phyloP scores from a whole-genome alignment of 2,888 invertebrate species.

The Rosalia funebris region DNA sequence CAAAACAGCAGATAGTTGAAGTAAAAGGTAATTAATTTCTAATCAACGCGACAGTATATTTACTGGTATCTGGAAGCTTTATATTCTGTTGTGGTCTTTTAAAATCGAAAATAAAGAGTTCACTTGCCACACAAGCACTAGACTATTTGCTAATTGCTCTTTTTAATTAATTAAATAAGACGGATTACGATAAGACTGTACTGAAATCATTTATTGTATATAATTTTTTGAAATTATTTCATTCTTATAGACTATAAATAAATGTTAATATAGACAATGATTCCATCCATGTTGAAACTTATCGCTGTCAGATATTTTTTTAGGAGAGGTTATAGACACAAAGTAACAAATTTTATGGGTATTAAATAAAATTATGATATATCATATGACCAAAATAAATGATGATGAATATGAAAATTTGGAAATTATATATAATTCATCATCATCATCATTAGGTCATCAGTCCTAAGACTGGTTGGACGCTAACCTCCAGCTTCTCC shows the following conservation, averaged over 20 bases:
- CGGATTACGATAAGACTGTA: slow-evolving; percentile 13
- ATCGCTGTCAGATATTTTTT: neutral
- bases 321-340: too few relatives aligned
- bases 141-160: slow-evolving; percentile 9
- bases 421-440: too few relatives aligned
- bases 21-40: slow-evolving; percentile 34
- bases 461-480: too few relatives aligned
- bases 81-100: neutral
- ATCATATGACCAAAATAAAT: too few relatives aligned
- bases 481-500: too few relatives aligned
- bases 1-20: slow-evolving; percentile 27
- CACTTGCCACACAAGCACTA: slow-evolving; percentile 24
- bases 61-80: slow-evolving; percentile 7
- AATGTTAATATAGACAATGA: neutral
- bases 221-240: slow-evolving; percentile 10
- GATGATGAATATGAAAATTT: too few relatives aligned
- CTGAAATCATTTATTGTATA: slow-evolving; percentile 11
- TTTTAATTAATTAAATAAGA: slow-evolving; percentile 23
- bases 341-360: too few relatives aligned
- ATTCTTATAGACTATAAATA: neutral
- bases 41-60: slow-evolving; percentile 19
- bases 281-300: neutral
- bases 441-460: too few relatives aligned
- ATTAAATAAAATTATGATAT: too few relatives aligned
- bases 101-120: slow-evolving; percentile 17